phyloP scores from a whole-genome alignment of 2,888 invertebrate genomes.

The Teleogryllus oceanicus region DNA sequence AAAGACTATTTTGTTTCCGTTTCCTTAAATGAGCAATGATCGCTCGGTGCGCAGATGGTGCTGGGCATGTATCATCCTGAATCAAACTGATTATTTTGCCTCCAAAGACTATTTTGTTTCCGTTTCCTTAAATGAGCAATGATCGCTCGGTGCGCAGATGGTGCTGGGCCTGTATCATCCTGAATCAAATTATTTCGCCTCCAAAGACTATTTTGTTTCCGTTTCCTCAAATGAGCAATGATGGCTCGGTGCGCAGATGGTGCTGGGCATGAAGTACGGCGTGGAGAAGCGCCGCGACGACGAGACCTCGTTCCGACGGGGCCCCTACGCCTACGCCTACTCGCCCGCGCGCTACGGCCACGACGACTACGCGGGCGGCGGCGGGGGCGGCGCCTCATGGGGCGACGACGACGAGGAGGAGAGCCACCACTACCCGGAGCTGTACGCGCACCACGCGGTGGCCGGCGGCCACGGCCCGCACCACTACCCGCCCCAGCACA shows the following conservation, averaged over 20 bases:
- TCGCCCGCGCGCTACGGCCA: neutral
- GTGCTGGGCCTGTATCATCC: too few relatives aligned
- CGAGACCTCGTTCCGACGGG: neutral
- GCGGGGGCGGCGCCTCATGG: neutral
- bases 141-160: too few relatives aligned
- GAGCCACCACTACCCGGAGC: neutral
- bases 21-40: too few relatives aligned
- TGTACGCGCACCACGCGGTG: neutral
- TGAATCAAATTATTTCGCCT: too few relatives aligned
- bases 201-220: neutral
- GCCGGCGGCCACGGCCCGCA: neutral
- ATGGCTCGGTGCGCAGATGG: neutral
- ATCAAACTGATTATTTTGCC: too few relatives aligned
- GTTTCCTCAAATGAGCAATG: neutral
- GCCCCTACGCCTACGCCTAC: neutral
- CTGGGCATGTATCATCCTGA: too few relatives aligned
- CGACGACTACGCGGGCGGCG: neutral
- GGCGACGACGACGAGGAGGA: constrained; percentile 1
- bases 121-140: too few relatives aligned
- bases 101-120: too few relatives aligned
- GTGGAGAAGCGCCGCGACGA: neutral
- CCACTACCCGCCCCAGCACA: neutral
- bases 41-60: too few relatives aligned
- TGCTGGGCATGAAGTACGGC: neutral
- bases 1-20: too few relatives aligned